These are phyloP conservation scores for Hippolais icterina DNA, from an alignment of 2,113 vertebrate species.

Conservation along the genomic window DNA sequence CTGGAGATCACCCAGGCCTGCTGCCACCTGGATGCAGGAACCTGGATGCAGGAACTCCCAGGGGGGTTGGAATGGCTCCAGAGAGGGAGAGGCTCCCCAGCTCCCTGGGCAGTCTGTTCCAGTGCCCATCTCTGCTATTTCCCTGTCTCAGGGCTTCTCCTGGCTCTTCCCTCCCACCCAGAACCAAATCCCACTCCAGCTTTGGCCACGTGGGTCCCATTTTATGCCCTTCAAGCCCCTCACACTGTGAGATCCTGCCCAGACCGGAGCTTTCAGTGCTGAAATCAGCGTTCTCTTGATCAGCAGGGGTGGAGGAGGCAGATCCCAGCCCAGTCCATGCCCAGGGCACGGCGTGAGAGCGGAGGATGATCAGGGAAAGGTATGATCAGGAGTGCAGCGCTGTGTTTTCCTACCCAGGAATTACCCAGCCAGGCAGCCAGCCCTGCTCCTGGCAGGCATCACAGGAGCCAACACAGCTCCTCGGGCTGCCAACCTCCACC, in stretches of 20 bases:
- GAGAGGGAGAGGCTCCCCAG: neutral
- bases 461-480: neutral
- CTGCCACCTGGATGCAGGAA: neutral
- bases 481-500: neutral
- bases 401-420: neutral
- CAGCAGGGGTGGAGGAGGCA: neutral
- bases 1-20: fast-evolving
- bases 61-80: neutral
- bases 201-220: fast-evolving
- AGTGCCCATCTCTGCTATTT: fast-evolving
- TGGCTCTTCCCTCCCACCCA: neutral
- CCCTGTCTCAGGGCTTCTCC: neutral
- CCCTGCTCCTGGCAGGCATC: neutral
- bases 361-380: neutral
- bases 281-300: fast-evolving
- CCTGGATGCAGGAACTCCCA: neutral
- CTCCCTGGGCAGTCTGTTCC: neutral
- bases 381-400: fast-evolving
- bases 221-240: neutral
- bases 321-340: neutral
- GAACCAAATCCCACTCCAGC: neutral
- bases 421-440: neutral
- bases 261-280: neutral
- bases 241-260: fast-evolving
- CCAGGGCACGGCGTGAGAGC: fast-evolving